Conservation (phyloP, 1,140 invertebrate species). For the Mactra quadrangularis region DNA sequence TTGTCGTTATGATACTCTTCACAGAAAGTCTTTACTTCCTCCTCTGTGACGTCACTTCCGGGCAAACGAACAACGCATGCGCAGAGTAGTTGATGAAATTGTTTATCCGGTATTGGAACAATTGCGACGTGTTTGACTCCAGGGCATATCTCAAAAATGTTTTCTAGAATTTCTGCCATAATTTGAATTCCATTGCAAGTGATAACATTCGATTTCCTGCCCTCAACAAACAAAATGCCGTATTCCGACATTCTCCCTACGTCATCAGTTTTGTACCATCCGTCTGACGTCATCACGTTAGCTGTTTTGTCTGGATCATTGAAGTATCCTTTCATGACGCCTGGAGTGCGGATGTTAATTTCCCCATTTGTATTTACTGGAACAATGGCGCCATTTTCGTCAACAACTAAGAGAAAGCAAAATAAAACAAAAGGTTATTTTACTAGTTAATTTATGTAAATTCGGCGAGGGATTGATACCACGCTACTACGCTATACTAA, state of each 20-base stretch:
- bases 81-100: conserved; percentile 22
- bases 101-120: conserved; percentile 47
- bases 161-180: conserved; percentile 42
- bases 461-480: too few relatives aligned
- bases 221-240: conserved; percentile 49
- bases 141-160: not conserved
- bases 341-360: not conserved
- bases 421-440: too few relatives aligned
- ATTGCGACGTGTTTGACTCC: conserved; percentile 40
- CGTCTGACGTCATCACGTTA: conserved; percentile 82
- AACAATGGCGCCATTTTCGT: conserved; percentile 9
- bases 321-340: conserved; percentile 88
- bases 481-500: too few relatives aligned
- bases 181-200: conserved; percentile 33
- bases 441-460: too few relatives aligned
- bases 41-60: not conserved
- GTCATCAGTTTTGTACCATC: conserved; percentile 83
- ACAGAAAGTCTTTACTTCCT: not conserved
- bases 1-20: conserved; percentile 8
- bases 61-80: conserved; percentile 18
- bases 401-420: too few relatives aligned
- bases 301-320: conserved; percentile 81
- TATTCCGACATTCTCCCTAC: conserved; percentile 74
- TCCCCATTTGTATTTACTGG: conserved; percentile 24
- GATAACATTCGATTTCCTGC: conserved; percentile 53